Conservation (phyloP, 2,113 vertebrate species). For the Dermatemys mawii region DNA sequence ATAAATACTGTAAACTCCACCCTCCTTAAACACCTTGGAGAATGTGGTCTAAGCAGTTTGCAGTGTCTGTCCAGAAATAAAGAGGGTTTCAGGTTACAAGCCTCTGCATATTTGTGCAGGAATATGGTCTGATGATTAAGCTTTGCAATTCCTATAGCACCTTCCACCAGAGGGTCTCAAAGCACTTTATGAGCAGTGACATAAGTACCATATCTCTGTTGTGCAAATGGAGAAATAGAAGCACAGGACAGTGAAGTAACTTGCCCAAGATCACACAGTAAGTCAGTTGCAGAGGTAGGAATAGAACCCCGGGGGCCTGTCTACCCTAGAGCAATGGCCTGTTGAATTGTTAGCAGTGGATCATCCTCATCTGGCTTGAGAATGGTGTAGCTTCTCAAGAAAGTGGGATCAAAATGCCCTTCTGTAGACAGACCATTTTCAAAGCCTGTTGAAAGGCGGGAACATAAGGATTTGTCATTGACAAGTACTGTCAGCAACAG, state of each 20-base stretch:
- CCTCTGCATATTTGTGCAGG: conserved; percentile 66
- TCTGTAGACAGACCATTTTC: background rate
- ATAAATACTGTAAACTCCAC: conserved; percentile 75
- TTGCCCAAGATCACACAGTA: background rate
- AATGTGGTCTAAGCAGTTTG: conserved; percentile 80
- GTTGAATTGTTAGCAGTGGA: background rate
- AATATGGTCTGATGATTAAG: conserved; percentile 61
- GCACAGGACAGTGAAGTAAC: background rate
- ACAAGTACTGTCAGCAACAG: background rate
- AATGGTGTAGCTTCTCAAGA: background rate
- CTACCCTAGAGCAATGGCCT: background rate
- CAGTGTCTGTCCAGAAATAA: conserved; percentile 73
- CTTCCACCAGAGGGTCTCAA: conserved; percentile 24
- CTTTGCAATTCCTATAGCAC: conserved; percentile 48
- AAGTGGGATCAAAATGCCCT: background rate
- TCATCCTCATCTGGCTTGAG: background rate
- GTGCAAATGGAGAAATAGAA: background rate
- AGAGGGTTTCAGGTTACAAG: conserved; percentile 72
- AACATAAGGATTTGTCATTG: background rate
- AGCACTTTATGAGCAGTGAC: background rate
- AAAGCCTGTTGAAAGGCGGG: background rate
- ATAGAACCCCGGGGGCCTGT: background rate
- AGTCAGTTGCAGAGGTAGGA: background rate
- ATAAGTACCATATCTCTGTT: background rate
- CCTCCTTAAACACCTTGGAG: conserved; percentile 79